phyloP scores from a whole-genome alignment of 2,888 invertebrate species.

The Caradrina kadenii region DNA sequence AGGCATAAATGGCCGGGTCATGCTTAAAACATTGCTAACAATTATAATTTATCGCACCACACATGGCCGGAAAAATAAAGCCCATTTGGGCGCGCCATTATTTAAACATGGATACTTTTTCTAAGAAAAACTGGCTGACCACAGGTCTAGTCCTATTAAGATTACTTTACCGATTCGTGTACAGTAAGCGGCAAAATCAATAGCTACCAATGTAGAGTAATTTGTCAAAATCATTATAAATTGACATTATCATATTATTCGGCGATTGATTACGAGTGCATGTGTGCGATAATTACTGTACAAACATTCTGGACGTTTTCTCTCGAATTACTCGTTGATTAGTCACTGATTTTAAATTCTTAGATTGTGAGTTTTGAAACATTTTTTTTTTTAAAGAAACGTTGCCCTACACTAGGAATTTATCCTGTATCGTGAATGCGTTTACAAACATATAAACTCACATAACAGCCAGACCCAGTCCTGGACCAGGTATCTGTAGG shows the following conservation, averaged over 20 bases:
- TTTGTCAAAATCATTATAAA: constrained; percentile 46
- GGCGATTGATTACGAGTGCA: constrained; percentile 25
- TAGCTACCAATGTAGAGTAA: constrained; percentile 16
- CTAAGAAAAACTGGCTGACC: constrained; percentile 6
- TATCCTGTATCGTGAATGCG: too few species aligned
- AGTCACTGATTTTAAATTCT: constrained; percentile 5
- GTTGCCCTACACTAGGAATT: too few species aligned
- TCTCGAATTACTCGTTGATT: constrained; percentile 15
- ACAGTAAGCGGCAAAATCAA: constrained; percentile 30
- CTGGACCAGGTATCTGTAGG: too few species aligned
- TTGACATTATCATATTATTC: constrained; percentile 37
- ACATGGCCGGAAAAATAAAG: too few species aligned
- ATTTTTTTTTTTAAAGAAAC: too few species aligned
- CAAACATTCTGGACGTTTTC: constrained; percentile 4
- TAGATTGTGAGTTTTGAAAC: background rate
- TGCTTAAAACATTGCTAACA: too few species aligned
- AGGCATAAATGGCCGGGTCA: too few species aligned
- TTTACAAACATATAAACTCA: too few species aligned
- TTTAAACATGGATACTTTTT: background rate
- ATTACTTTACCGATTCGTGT: constrained; percentile 8
- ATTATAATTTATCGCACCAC: too few species aligned
- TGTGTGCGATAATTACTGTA: constrained; percentile 6
- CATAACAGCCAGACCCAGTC: too few species aligned
- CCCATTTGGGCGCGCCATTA: background rate
- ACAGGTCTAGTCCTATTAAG: constrained; percentile 11